phyloP scores from a whole-genome alignment of 92 coral and sea anemone species.

The Epizoanthus scotinus region DNA sequence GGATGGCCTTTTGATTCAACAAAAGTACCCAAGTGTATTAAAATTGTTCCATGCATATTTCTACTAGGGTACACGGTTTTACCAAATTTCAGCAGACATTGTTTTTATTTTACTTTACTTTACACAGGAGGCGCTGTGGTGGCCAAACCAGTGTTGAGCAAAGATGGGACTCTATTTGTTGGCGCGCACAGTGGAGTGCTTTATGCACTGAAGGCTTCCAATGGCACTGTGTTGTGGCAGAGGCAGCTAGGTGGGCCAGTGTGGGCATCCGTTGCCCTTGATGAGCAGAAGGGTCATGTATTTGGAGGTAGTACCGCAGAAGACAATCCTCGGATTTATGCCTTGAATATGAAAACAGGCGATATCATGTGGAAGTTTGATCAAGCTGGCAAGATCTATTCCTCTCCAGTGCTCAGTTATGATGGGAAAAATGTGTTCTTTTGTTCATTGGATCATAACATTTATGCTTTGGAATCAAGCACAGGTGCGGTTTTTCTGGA shows the following conservation, averaged over 20 bases:
- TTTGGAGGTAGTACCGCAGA: slow-evolving; percentile 70
- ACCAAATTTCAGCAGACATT: not conserved
- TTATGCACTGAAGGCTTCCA: slow-evolving; percentile 57
- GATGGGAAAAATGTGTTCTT: slow-evolving; percentile 72
- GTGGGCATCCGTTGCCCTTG: slow-evolving; percentile 71
- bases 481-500: slow-evolving; percentile 39
- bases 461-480: slow-evolving; percentile 74
- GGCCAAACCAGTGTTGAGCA: slow-evolving; percentile 65
- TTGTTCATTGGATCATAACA: slow-evolving; percentile 75
- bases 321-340: slow-evolving; percentile 53
- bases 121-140: slow-evolving; percentile 67
- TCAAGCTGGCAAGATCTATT: slow-evolving; percentile 64
- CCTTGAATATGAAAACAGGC: slow-evolving; percentile 59
- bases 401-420: slow-evolving; percentile 60
- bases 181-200: slow-evolving; percentile 69
- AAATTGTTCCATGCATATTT: no score
- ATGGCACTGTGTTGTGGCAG: slow-evolving; percentile 69
- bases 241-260: slow-evolving; percentile 62
- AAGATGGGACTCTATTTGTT: slow-evolving; percentile 55
- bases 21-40: no score
- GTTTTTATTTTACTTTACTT: not conserved
- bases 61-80: no score
- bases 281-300: slow-evolving; percentile 60
- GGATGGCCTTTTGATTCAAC: no score
- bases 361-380: slow-evolving; percentile 70